Base-by-base conservation (phyloP, 2,888 invertebrate species). In the Priocnemis perturbator region DNA sequence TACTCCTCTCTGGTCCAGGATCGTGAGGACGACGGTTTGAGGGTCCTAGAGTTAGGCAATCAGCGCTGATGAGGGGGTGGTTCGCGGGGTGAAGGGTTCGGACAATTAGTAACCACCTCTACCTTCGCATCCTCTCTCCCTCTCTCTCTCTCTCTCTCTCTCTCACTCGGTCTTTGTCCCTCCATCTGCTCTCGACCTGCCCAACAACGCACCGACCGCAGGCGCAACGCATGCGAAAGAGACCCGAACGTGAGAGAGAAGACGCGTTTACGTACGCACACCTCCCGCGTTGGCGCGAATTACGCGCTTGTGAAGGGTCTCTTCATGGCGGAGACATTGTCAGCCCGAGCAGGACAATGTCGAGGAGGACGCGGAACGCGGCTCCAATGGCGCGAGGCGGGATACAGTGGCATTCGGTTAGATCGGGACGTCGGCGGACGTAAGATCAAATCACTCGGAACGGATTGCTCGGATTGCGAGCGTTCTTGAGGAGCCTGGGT, bases 41-140 rank as follows among this genome's bases (percentile, higher is more conserved):
- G 86, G 85, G 86, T 85, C 83, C 88, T 87, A 86, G 86, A 88
- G 86, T 88, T 87, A 86, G 88, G 88, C 87, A 89, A 89, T 89
- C 88, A 89, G 85, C 86, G 86, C 79, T 89, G 88, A 89, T 88
- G 88, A 88, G 86, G 84, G 87, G 83, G 78, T 69, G 74, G 79
- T 74, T 74, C 72, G 79, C 73, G 77, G 81, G 81, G 76, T 69
- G 82, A 81, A 83, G 83, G 83, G 83, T 81, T 85, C 83, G 84
- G 82, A 88, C 87, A 88, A 88, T 88, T 88, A 88, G 87, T 87
- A 85, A 84, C 82, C 81, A 74, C 80, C 80, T 80, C 64, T 59
- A 45, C 57, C 56, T 47, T 44, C 58, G 47, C 61, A 66, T 52
- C 61, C 57, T 60, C 26, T 56, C 58, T 44, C 56, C 69, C 56